Percentiles rank a stretch among this genome's conserved stretches.
Evolutionary conservation across 2,888 invertebrate genomes (phyloP).

Genomic region (Lasioglossum calceatum): DNA sequence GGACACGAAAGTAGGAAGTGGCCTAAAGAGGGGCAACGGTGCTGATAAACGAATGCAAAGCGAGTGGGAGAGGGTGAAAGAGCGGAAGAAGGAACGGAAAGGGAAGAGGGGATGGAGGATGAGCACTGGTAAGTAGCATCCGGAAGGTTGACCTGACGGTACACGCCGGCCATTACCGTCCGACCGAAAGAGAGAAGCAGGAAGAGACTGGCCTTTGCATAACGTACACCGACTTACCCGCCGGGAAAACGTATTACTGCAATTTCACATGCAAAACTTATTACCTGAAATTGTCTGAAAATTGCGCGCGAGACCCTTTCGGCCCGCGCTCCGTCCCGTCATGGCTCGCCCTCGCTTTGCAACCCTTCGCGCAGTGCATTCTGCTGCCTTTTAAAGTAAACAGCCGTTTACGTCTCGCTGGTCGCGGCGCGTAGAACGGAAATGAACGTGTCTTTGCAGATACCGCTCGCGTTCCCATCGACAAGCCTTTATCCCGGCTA

Average conservation of each 20-base stretch:
- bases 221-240: slow-evolving; percentile 63
- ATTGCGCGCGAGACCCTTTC: slow-evolving; percentile 68
- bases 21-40: slow-evolving; percentile 7
- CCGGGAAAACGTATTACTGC: slow-evolving; percentile 78
- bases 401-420: not conserved
- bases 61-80: slow-evolving; percentile 32
- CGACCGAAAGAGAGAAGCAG: slow-evolving; percentile 35
- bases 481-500: not conserved
- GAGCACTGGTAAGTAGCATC: slow-evolving; percentile 60
- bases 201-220: slow-evolving; percentile 68
- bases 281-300: slow-evolving; percentile 82
- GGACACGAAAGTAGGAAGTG: slow-evolving; percentile 14
- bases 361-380: not conserved
- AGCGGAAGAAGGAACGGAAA: slow-evolving; percentile 1
- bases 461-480: not conserved
- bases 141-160: slow-evolving; percentile 57
- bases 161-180: slow-evolving; percentile 56
- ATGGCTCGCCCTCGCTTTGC: not conserved
- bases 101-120: slow-evolving; percentile 45
- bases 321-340: not conserved
- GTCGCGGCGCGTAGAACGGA: not conserved
- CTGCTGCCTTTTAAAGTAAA: slow-evolving; percentile 20
- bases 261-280: slow-evolving; percentile 82
- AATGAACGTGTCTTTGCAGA: slow-evolving; percentile 28
- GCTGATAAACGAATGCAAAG: slow-evolving; percentile 34